phyloP scores from a whole-genome alignment of 1,140 invertebrate species.

The Ceratosolen fusciceps region DNA sequence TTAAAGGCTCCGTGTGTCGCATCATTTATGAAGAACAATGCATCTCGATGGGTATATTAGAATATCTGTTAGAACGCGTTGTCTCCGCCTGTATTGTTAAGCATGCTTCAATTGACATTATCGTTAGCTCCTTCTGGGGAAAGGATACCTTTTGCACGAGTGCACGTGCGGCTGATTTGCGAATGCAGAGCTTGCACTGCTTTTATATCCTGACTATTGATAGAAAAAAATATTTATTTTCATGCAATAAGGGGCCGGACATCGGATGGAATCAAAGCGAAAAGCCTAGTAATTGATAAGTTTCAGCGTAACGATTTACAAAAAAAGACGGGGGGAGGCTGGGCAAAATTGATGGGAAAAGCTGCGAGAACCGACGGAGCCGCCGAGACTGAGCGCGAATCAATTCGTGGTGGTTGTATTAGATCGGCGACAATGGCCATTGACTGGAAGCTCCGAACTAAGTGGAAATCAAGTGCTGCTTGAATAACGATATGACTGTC shows the following conservation, averaged over 20 bases:
- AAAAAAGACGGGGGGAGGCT: too few species aligned
- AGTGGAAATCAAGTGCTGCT: conserved; percentile 48
- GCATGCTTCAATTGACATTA: background rate
- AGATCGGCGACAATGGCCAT: background rate
- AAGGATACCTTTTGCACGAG: too few species aligned
- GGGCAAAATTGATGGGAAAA: background rate
- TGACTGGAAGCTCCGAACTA: conserved; percentile 20
- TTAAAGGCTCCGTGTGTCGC: conserved; percentile 20
- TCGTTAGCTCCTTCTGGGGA: too few species aligned
- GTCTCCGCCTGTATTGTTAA: background rate
- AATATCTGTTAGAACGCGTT: background rate
- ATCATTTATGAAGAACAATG: background rate
- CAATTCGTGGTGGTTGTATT: background rate
- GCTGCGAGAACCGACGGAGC: too few species aligned
- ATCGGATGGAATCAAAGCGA: too few species aligned
- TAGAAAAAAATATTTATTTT: too few species aligned
- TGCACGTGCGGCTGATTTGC: too few species aligned
- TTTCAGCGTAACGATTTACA: background rate
- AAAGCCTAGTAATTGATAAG: background rate
- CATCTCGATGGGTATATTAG: background rate
- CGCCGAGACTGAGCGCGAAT: too few species aligned
- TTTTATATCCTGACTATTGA: too few species aligned
- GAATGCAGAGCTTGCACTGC: too few species aligned
- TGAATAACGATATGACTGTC: conserved; percentile 37
- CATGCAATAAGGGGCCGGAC: too few species aligned